Base-by-base conservation (phyloP, 2,797 vertebrate genomes). In the Peromyscus nudipes region DNA sequence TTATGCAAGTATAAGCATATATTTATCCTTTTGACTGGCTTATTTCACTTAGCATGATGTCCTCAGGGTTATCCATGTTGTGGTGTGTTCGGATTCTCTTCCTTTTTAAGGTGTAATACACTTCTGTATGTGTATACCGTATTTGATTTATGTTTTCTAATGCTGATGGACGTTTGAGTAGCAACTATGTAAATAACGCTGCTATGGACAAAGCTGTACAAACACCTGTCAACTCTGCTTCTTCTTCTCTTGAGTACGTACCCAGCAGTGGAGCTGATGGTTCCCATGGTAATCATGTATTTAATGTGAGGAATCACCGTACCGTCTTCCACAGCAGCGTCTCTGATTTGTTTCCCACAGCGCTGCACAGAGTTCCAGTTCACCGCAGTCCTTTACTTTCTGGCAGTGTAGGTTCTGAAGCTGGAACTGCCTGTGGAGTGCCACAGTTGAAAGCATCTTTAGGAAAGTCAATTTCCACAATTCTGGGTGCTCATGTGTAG, bases 381-480 rank as follows among this genome's bases (percentile, higher is more conserved):
- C 10, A 62, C 57, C 1, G n/a, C 29, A 85, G 67, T 37, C 49
- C 11, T 94, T 93, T 73, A 25, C 75, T 37, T 83, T 94, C 95
- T 75, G 34, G 12, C 57, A 81, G 29, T 91, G 37, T 96, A 92
- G 67, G 69, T 95, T 94, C n/a, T 89, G 2, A 62, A 81, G 69
- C 60, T 94, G 37, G 46, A 84, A 90, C 67, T 27, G 71, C 73
- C 55, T 64, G 2, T 77, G 31, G 12, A 82, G 4, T 31, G 69
- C 69, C 16, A 31, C 10, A 52, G 14, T 92, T 95, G 34, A 92
- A 76, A 62, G 29, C 57, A 21, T 60, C 60, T 91, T 91, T 57
- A 94, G 90, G 62, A 94, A 49, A 67, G 37, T 40, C 77, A 19
- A 87, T 96, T 80, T 65, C 34, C 76, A 25, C 71, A 95, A n/a